Conservation (phyloP, 2,113 vertebrate species). For the Scortum barcoo region DNA sequence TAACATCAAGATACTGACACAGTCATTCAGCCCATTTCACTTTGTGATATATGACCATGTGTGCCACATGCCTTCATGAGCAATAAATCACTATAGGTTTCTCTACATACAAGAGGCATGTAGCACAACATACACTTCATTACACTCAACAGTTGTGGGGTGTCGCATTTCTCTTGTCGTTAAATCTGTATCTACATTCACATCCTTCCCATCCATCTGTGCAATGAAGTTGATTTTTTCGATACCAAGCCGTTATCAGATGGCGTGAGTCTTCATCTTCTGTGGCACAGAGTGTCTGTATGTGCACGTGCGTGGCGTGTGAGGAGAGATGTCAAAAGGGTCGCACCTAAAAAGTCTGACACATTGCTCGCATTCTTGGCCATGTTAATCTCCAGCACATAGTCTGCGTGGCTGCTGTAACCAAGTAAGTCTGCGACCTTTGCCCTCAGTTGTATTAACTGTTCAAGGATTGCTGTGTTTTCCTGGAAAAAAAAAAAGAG, state of each 20-base stretch:
- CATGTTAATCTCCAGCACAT: constrained; percentile 95
- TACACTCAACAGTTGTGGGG: neutral
- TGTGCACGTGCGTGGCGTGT: constrained; percentile 8
- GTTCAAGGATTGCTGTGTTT: constrained; percentile 91
- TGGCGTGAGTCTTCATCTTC: neutral
- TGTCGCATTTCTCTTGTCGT: neutral
- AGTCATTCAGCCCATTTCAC: neutral
- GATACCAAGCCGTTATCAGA: neutral
- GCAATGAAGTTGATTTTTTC: constrained; percentile 12
- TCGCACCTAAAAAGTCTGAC: constrained; percentile 89
- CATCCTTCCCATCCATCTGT: neutral
- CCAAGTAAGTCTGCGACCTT: constrained; percentile 90
- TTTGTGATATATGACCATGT: neutral
- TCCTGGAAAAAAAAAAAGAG: constrained; percentile 84
- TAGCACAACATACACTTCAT: neutral
- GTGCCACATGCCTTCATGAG: neutral
- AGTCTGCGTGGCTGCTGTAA: constrained; percentile 91
- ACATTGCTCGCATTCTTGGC: constrained; percentile 90
- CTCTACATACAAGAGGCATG: neutral
- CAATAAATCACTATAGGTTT: constrained; percentile 8
- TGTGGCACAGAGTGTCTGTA: constrained; percentile 4
- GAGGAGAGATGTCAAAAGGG: neutral
- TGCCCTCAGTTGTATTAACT: constrained; percentile 89
- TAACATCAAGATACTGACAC: neutral
- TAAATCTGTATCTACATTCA: neutral